Conservation (phyloP, 2,888 invertebrate genomes). For the Pimpla rufipes region DNA sequence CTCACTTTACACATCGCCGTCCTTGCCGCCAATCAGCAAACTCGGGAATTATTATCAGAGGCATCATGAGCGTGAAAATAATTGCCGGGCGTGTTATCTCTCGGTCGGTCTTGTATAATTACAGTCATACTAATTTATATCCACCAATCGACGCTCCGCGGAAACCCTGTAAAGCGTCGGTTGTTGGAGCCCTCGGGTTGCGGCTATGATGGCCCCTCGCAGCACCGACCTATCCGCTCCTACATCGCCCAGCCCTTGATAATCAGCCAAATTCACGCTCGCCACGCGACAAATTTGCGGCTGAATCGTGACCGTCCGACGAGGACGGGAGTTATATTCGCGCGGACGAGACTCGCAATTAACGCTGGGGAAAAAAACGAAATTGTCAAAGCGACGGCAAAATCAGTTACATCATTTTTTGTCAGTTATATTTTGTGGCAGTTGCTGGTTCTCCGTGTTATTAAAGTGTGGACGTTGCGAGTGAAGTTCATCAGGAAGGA, state of each 20-base stretch:
- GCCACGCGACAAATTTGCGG: slow-evolving; percentile 45
- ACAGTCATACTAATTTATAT: slow-evolving; percentile 45
- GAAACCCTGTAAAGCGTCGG: slow-evolving; percentile 18
- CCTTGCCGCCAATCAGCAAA: slow-evolving; percentile 24
- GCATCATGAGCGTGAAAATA: slow-evolving; percentile 42
- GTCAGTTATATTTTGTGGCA: neutral
- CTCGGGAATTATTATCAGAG: slow-evolving; percentile 19
- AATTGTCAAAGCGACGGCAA: neutral
- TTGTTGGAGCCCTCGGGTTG: neutral
- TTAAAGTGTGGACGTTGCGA: too few relatives aligned
- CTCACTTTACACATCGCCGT: neutral
- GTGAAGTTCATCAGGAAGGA: too few relatives aligned
- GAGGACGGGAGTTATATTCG: slow-evolving; percentile 4
- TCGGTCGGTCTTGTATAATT: slow-evolving; percentile 32
- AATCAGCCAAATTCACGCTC: slow-evolving; percentile 46
- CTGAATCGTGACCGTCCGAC: neutral
- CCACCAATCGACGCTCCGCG: slow-evolving; percentile 27
- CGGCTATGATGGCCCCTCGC: slow-evolving; percentile 14
- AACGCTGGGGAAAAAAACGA: neutral
- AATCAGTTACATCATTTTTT: slow-evolving; percentile 2
- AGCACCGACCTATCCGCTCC: neutral
- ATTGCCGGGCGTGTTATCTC: slow-evolving; percentile 37
- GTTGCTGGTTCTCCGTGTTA: too few relatives aligned
- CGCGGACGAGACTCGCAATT: neutral
- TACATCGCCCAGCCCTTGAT: slow-evolving; percentile 18